These are phyloP conservation scores for Neodiprion lecontei DNA, from an alignment of 1,140 invertebrate genomes.

Conservation along the genomic window DNA sequence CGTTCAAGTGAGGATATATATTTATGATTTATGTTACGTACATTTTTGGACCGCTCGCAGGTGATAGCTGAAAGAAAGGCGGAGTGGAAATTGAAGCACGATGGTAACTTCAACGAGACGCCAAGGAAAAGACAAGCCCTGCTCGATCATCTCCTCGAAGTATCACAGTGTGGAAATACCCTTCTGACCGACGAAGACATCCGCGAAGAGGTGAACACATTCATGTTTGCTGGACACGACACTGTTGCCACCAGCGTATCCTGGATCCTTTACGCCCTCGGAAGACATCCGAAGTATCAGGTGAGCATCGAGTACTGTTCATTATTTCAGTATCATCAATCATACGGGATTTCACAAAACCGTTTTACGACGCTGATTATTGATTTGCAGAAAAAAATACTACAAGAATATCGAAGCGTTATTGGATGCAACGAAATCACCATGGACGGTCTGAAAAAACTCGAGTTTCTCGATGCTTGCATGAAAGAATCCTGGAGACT, in stretches of 20 bases:
- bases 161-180: slow-evolving; percentile 55
- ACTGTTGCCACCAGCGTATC: slow-evolving; percentile 65
- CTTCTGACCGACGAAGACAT: slow-evolving; percentile 60
- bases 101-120: slow-evolving; percentile 34
- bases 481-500: slow-evolving; percentile 60
- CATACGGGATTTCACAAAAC: slow-evolving; percentile 69
- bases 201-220: slow-evolving; percentile 70
- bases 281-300: slow-evolving; percentile 62
- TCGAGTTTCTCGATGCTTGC: slow-evolving; percentile 64
- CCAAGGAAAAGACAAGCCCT: slow-evolving; percentile 63
- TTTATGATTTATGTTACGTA: not conserved
- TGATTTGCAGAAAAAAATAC: slow-evolving; percentile 61
- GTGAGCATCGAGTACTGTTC: slow-evolving; percentile 45
- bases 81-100: slow-evolving; percentile 43
- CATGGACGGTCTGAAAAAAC: slow-evolving; percentile 56
- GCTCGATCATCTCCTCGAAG: slow-evolving; percentile 66
- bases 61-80: slow-evolving; percentile 54
- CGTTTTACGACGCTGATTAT: not conserved
- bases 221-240: slow-evolving; percentile 74
- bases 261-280: slow-evolving; percentile 63
- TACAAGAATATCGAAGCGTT: slow-evolving; percentile 62
- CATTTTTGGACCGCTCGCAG: slow-evolving; percentile 34
- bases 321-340: slow-evolving; percentile 72
- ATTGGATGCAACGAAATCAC: slow-evolving; percentile 53
- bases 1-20: not conserved